Base-by-base conservation (phyloP, 1,140 invertebrate genomes). In the Augochlora pura region DNA sequence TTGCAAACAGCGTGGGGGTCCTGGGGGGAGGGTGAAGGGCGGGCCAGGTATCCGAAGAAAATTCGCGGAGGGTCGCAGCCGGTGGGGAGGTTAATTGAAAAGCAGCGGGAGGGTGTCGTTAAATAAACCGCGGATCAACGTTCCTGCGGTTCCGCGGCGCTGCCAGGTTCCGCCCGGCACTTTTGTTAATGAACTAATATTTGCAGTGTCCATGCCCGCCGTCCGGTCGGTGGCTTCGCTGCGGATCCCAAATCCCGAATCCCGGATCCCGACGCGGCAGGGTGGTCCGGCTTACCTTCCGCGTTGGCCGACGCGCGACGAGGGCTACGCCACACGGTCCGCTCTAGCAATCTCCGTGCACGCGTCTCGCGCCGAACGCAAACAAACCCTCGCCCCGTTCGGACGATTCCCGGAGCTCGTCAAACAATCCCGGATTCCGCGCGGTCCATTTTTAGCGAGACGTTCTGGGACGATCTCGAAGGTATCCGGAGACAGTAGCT, bases 151-250 rank as follows among this genome's bases (percentile, higher is more conserved):
- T 84, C 76, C 85, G 87, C 84, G 82, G 83, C 60, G 84, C 78
- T 84, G 84, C 86, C 87, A 84, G 85, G 70, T 84, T 87, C 83
- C 87, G 80, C 89, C 89, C 86, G 89, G 87, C 91, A 93, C 92
- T 93, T 92, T 92, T 92, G 87, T 87, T 92, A 92, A 93, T 92
- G 91, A 92, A 93, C 91, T 92, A 93, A 93, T 93, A 93, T 93
- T 93, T 92, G 90, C 91, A 72, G 85, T 89, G 90, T 89, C 86
- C 90, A 32, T 32, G 32, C n/a, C n/a, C n/a, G n/a, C n/a, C n/a
- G 88, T 88, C 59, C 71, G 70, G 25, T 46, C 80, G 75, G 54
- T 27, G 71, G 73, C 77, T 74, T 83, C 65, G 62, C 63, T 59
- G 59, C 32, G 32, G 1, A 32, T 32, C 32, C 32, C 32, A 4